Percentiles rank a stretch among this genome's conserved stretches.
These are phyloP conservation scores for Labeo rohita DNA, from an alignment of 2,113 vertebrate species.

Conservation along the genomic window DNA sequence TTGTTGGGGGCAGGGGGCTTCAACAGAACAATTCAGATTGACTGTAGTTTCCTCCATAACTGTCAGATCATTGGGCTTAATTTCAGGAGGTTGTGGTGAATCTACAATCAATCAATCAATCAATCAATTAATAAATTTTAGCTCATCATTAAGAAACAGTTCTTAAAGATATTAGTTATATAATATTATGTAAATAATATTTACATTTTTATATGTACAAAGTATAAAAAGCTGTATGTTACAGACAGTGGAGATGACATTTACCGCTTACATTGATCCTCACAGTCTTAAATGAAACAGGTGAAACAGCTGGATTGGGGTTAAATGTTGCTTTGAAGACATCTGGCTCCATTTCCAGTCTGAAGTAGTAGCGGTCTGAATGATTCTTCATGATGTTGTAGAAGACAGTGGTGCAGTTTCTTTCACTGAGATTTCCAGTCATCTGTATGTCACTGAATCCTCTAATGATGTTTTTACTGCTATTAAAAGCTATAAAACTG, in stretches of 20 bases:
- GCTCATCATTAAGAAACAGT: background rate
- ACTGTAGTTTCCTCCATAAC: background rate
- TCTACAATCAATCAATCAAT: background rate
- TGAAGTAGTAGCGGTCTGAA: conserved; percentile 58
- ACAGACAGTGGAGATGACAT: background rate
- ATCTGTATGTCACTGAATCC: conserved; percentile 45
- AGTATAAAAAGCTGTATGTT: background rate
- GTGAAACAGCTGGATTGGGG: background rate
- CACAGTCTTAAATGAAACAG: background rate
- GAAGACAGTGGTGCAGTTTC: conserved; percentile 65
- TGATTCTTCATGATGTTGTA: background rate
- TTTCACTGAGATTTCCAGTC: conserved; percentile 55
- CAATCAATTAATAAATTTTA: background rate
- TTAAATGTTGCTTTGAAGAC: rapidly evolving
- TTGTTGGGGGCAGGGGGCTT: conserved; percentile 16
- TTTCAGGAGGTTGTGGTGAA: background rate
- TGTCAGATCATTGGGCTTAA: background rate
- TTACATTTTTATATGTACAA: background rate
- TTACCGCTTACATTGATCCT: conserved; percentile 55
- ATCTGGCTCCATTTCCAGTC: background rate
- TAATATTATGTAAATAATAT: background rate
- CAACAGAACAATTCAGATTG: background rate
- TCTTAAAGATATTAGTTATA: background rate
- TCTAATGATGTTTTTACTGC: background rate
- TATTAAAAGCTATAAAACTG: conserved; percentile 50